Evolutionary conservation across 2,888 invertebrate genomes (phyloP), one percentile per base, ranked within the genome.

Genomic region (Drosophila macrospina): DNA sequence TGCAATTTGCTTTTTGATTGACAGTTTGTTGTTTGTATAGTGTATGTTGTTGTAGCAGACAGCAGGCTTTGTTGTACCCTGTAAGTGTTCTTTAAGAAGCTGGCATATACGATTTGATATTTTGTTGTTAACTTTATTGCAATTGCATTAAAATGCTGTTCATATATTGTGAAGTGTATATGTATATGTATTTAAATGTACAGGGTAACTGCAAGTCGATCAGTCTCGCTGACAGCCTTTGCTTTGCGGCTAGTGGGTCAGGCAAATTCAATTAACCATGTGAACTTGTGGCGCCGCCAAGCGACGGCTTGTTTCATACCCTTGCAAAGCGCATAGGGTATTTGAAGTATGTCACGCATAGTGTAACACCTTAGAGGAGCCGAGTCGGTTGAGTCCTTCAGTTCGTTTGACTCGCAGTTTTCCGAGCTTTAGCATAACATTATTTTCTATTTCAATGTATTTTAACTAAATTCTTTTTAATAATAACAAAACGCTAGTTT

Each of bases 241-340:
- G 30, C 34, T 67, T 71, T 66, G 67, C 66, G 79, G 80, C 77
- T 69, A 83, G 78, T 88, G 82, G 89, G 90, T 90, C 86, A 90
- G 74, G 74, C 84, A 80, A 89, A 89, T 89, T 89, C 78, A 88
- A 90, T 89, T 86, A 86, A 86, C 80, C 75, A 81, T 74, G 71
- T 89, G 89, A 89, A 89, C 89, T 89, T 89, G 88, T 69, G 74
- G 75, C 69, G 80, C 77, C 77, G 74, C 77, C 60, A 56, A 64
- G 34, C 45, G 63, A 56, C 55, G 30, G 60, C 51, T 60, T 62
- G 20, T 20, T 20, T 20, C 3, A 20, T 20, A 20, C 20, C 3
- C 20, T 20, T 20, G 20, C 20, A 20, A 20, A 20, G 20, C 20
- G 3, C 20, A 20, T 20, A 20, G 20, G 20, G 20, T 20, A 20